Evolutionary conservation across 2,888 invertebrate species (phyloP).

Genomic region (Conistra vaccinii): DNA sequence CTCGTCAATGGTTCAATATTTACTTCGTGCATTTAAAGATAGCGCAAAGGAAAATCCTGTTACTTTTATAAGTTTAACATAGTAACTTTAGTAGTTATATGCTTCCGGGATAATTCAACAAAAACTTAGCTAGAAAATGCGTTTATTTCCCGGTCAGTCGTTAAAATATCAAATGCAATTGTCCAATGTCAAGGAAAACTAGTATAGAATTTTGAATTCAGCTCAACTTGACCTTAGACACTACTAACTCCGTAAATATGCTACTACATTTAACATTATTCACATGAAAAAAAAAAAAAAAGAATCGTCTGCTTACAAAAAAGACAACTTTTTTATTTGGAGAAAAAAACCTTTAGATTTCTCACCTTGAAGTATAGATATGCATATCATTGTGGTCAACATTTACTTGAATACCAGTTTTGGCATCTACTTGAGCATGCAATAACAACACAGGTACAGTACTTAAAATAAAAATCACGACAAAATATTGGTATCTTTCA

Average conservation of each 20-base stretch:
- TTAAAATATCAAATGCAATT: conserved; percentile 20
- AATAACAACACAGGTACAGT: conserved; percentile 28
- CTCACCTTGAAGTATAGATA: conserved; percentile 51
- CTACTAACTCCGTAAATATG: conserved; percentile 33
- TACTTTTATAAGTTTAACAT: background rate
- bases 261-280: conserved; percentile 22
- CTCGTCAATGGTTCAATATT: conserved; percentile 25
- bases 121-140: background rate
- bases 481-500: conserved; percentile 30
- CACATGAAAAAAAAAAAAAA: conserved; percentile 4
- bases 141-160: background rate
- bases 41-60: conserved; percentile 5
- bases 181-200: conserved; percentile 18
- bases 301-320: conserved; percentile 6
- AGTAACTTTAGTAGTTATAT: background rate
- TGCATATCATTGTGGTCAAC: conserved; percentile 49
- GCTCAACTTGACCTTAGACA: conserved; percentile 47
- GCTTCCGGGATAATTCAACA: background rate
- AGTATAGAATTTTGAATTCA: conserved; percentile 20
- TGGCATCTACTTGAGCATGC: conserved; percentile 25
- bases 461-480: conserved; percentile 35
- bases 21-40: conserved; percentile 32
- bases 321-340: conserved; percentile 3
- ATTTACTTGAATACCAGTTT: conserved; percentile 49
- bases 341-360: conserved; percentile 27